phyloP scores from a whole-genome alignment of 1,140 invertebrate genomes.

The Antheraea pernyi region DNA sequence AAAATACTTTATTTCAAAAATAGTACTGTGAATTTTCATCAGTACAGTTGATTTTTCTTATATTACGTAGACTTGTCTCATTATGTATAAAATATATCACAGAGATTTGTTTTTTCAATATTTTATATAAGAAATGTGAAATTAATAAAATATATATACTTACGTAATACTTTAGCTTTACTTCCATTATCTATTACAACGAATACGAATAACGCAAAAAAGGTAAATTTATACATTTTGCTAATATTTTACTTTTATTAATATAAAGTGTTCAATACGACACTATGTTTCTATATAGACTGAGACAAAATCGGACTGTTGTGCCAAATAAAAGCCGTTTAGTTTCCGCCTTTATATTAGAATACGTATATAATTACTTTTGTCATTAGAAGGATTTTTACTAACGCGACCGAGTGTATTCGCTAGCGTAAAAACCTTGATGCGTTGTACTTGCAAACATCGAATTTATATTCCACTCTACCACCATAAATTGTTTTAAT shows the following conservation, averaged over 20 bases:
- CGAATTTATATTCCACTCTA: too few species aligned
- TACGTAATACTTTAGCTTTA: conserved; percentile 41
- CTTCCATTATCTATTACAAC: conserved; percentile 15
- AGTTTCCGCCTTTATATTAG: conserved; percentile 9
- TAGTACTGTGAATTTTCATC: too few species aligned
- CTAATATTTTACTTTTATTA: not conserved
- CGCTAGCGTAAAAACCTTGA: too few species aligned
- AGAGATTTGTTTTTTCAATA: too few species aligned
- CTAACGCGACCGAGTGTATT: too few species aligned
- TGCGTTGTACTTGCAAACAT: too few species aligned
- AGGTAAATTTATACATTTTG: conserved; percentile 8
- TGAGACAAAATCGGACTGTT: conserved; percentile 12
- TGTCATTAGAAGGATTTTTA: not conserved
- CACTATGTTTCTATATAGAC: conserved; percentile 6
- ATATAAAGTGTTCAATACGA: not conserved
- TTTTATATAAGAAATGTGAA: not conserved
- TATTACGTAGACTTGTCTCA: too few species aligned
- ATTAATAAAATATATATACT: conserved; percentile 26
- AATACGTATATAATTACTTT: not conserved
- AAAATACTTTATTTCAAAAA: too few species aligned
- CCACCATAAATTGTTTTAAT: too few species aligned
- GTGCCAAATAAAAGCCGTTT: conserved; percentile 10
- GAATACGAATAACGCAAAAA: conserved; percentile 24
- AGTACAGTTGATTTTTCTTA: too few species aligned
- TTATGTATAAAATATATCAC: too few species aligned